Conservation (phyloP, 2,888 invertebrate genomes). For the Lepidochrysops patricia region DNA sequence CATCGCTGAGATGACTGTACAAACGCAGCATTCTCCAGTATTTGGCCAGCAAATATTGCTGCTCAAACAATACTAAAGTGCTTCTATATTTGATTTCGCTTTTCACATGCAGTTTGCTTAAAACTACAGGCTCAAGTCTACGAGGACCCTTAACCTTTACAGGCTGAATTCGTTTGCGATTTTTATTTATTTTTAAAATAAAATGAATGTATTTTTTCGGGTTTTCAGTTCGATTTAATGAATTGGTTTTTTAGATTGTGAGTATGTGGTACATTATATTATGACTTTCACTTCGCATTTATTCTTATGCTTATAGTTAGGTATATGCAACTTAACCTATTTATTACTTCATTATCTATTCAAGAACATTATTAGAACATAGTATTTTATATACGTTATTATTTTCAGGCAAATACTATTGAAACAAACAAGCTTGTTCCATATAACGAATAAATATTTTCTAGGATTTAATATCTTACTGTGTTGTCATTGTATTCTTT, state of each 20-base stretch:
- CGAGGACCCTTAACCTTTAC: conserved; percentile 2
- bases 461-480: neutral
- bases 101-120: conserved; percentile 13
- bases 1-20: neutral
- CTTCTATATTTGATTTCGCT: conserved; percentile 14
- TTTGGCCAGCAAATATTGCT: conserved; percentile 14
- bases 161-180: neutral
- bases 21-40: conserved; percentile 12
- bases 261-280: neutral
- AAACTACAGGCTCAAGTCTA: conserved; percentile 10
- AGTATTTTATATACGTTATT: too few relatives aligned
- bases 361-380: too few relatives aligned
- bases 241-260: neutral
- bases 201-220: neutral
- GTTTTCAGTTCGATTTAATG: neutral
- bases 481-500: neutral
- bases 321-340: too few relatives aligned
- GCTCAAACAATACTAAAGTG: conserved; percentile 15
- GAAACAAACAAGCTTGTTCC: neutral
- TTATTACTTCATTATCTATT: too few relatives aligned
- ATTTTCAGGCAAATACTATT: neutral
- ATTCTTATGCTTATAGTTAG: too few relatives aligned
- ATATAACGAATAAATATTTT: neutral
- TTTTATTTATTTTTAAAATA: neutral
- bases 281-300: neutral